Evolutionary conservation across 2,888 invertebrate genomes (phyloP).

Genomic region (Ctena decussata): DNA sequence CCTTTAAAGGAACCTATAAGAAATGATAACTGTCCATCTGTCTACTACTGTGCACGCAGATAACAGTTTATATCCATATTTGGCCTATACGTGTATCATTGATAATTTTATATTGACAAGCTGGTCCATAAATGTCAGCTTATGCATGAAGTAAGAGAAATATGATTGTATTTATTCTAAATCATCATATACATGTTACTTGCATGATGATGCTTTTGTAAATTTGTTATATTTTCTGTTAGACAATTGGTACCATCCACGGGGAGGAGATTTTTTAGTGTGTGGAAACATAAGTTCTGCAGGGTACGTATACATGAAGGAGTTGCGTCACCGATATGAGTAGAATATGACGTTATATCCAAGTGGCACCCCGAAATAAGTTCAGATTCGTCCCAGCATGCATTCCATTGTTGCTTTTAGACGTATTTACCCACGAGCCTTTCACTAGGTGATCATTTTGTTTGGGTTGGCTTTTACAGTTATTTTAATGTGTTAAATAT

Average conservation of each 20-base stretch:
- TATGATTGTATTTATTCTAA: too few relatives aligned
- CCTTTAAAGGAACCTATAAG: too few relatives aligned
- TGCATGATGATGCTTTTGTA: too few relatives aligned
- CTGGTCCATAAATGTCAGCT: too few relatives aligned
- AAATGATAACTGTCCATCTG: too few relatives aligned
- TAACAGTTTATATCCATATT: too few relatives aligned
- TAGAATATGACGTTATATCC: constrained; percentile 24
- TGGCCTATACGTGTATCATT: too few relatives aligned
- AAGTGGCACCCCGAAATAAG: background rate
- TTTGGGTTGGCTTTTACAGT: background rate
- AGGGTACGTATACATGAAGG: constrained; percentile 54
- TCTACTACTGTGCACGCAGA: too few relatives aligned
- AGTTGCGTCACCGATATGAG: background rate
- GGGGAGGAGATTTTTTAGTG: constrained; percentile 53
- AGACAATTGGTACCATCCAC: constrained; percentile 44
- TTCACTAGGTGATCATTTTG: background rate
- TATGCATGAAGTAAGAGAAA: too few relatives aligned
- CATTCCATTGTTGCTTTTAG: background rate
- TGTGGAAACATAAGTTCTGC: constrained; percentile 55
- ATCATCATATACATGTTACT: too few relatives aligned
- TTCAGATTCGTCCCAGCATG: background rate
- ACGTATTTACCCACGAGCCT: background rate
- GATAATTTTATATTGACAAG: too few relatives aligned
- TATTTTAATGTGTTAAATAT: constrained; percentile 9
- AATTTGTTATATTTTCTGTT: constrained; percentile 9